Conservation (phyloP, 2,888 invertebrate genomes). For the Bibio marci region DNA sequence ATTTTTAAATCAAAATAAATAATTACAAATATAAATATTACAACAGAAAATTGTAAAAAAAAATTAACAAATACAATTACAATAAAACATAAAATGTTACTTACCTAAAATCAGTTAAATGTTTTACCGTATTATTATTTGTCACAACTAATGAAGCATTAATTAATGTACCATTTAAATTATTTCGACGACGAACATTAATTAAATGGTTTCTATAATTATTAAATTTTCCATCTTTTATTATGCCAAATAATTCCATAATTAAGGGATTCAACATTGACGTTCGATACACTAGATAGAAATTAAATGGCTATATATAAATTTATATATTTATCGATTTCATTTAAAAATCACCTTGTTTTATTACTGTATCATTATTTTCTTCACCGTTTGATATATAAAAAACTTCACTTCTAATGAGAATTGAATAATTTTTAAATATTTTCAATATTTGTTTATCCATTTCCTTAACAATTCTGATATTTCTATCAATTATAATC, state of each 20-base stretch:
- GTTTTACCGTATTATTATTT: constrained; percentile 38
- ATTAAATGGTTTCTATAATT: constrained; percentile 6
- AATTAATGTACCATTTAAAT: constrained; percentile 32
- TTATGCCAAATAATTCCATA: constrained; percentile 11
- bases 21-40: background rate
- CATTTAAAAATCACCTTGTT: constrained; percentile 7
- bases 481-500: background rate
- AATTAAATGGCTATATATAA: background rate
- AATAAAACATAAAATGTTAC: constrained; percentile 6
- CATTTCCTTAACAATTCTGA: constrained; percentile 4
- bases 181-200: constrained; percentile 21
- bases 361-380: constrained; percentile 2
- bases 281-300: constrained; percentile 11
- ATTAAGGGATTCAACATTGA: constrained; percentile 7
- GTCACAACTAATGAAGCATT: constrained; percentile 41
- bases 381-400: constrained; percentile 8
- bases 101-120: constrained; percentile 42
- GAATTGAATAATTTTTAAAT: constrained; percentile 9
- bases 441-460: constrained; percentile 6
- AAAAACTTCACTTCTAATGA: constrained; percentile 14
- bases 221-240: constrained; percentile 7
- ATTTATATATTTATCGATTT: background rate
- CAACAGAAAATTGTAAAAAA: background rate
- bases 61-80: background rate
- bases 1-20: background rate